Base-by-base conservation (phyloP, 1,140 invertebrate species). In the Trinorchestia longiramus region DNA sequence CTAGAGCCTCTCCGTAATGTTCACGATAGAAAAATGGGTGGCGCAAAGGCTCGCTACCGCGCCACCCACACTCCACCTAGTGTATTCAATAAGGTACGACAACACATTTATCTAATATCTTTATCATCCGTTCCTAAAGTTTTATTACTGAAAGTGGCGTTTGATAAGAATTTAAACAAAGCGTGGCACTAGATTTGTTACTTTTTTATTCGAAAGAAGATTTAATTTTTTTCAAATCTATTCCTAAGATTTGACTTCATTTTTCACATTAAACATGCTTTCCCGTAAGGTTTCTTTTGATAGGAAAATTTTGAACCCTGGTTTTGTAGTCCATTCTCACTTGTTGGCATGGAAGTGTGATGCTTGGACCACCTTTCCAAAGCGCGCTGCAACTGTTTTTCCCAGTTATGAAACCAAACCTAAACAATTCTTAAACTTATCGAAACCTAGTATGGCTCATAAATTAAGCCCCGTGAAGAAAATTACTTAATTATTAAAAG, bases 1-100 rank as follows among this genome's bases (percentile, higher is more conserved):
- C 44, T 94, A 94, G 44, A 44, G 19, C 92, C 92, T 0, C 92
- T 94, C 11, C 92, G 92, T n/a, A 47, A 40, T 40, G 41, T n/a
- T 47, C 43, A 47, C 43, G 43, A 94, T 94, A 45, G 44, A 42
- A 94, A 45, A 94, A n/a, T 94, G 0, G 44, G 43, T 44, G 36
- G 43, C 44, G 43, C 44, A 40, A 94, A 42, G 36, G 40, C 92
- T 94, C 43, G 92, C 43, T 94, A 94, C 44, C 43, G 40, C 43
- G 43, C 44, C 8, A 94, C 92, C 0, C 92, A 94, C 43, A 94
- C 92, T 47, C 92, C 92, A 19, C 92, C 92, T n/a, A 94, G 92
- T 40, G 43, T 45, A 43, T 94, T 94, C 43, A 94, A 43, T 45
- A 94, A 94, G 92, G 92, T 94, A 94, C 43, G 43, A 8, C 41